Base-by-base conservation (phyloP, 1,140 invertebrate species). In the Apolygus lucorum region DNA sequence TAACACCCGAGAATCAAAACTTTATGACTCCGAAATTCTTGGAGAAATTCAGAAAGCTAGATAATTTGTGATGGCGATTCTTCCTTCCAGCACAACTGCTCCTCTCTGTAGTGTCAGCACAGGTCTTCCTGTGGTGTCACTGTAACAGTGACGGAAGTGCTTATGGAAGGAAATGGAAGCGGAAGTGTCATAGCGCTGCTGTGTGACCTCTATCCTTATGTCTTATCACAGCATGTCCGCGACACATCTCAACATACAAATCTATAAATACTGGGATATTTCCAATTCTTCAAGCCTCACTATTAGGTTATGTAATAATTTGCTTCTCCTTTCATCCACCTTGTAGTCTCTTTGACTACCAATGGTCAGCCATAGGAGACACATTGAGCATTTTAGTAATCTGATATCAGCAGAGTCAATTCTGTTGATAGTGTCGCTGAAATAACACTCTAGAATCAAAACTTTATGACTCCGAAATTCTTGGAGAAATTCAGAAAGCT, bases 201-300 rank as follows among this genome's bases (percentile, higher is more conserved):
- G 34, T 67, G 66, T 17, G 66, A 42, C 66, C 66, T 67, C 66
- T 67, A 67, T 67, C 66, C 66, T 67, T 67, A 67, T 67, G 66
- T 42, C 66, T 22, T 27, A 67, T 67, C 66, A 67, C 25, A 22
- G 34, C 22, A 29, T 59, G 34, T 49, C 52, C 49, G 27, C 17
- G 54, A 17, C 21, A n/a, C 28, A 26, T 21, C 68, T 22, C 25
- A 14, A 63, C 54, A 63, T 8, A 1, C 63, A 21, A 21, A n/a
- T n/a, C n/a, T n/a, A n/a, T n/a, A n/a, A n/a, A n/a, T n/a, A n/a
- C n/a, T n/a, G n/a, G n/a, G n/a, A n/a, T n/a, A n/a, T n/a, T n/a
- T n/a, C n/a, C n/a, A n/a, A n/a, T n/a, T n/a, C n/a, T n/a, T n/a
- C n/a, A n/a, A n/a, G n/a, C n/a, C n/a, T n/a, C n/a, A n/a, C n/a